Base-by-base conservation (phyloP, 2,888 invertebrate genomes). In the Oscheius myriophilus region DNA sequence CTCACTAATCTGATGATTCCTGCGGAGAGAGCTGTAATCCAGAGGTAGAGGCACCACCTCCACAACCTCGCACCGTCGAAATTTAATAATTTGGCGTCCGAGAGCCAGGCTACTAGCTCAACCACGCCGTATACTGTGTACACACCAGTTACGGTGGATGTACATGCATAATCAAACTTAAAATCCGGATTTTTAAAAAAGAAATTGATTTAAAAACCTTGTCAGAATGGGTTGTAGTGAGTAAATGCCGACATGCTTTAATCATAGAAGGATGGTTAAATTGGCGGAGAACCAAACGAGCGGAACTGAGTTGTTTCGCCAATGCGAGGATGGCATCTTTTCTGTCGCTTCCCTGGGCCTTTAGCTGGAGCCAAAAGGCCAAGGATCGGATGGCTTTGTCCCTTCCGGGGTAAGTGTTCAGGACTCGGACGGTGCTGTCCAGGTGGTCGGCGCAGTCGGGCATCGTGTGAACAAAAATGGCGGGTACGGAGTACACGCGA, bases 51-150 rank as follows among this genome's bases (percentile, higher is more conserved):
- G 64, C 82, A 80, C 54, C 67, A 83, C 67, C 76, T 65, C 75
- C 79, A 83, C 39, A 79, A 68, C 12, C 63, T 51, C 1, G 72
- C 80, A 6, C 79, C 61, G 55, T 83, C 78, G 26, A 79, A 70
- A 1, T 54, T 42, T 25, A 83, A 55, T 3, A 83, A 2, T 49
- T 82, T 80, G 3, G 82, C 81, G 59, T 83, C 83, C 9, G 78
- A 65, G 14, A 83, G 72, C 82, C 82, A 83, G 1, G 83, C 83
- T 2, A 71, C 21, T 1, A 79, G 46, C 61, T 83, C 83, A 1
- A 81, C 77, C 14, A 80, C 58, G 42, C 80, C 80, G 54, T 83
- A 83, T 23, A 82, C 79, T 7, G 82, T 79, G 71, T 83, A 83
- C 51, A 82, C 78, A 16, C 70, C 78, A 0, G 83, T 82, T 41